Evolutionary conservation across 2,113 vertebrate species (phyloP).

Genomic region (Cercopithecus mona): DNA sequence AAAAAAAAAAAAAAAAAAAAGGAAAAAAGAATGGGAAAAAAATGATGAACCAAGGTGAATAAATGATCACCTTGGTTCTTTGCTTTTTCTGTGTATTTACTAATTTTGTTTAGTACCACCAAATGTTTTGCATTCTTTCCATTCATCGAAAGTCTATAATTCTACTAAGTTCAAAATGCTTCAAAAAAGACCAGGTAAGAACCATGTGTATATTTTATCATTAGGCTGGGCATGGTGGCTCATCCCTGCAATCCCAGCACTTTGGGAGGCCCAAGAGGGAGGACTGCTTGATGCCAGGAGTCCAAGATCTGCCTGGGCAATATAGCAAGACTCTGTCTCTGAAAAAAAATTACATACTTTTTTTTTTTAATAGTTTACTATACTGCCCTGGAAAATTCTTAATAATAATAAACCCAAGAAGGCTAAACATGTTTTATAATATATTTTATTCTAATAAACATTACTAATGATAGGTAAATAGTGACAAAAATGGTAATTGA

Average conservation of each 20-base stretch:
- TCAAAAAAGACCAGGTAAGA: not conserved
- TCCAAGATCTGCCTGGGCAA: too few relatives aligned
- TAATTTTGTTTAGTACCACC: not conserved
- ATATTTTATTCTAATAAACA: not conserved
- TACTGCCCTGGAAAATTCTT: not conserved
- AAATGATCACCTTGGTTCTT: not conserved
- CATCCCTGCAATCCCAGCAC: too few relatives aligned
- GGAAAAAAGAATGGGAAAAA: too few relatives aligned
- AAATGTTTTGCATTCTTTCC: not conserved
- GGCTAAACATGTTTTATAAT: not conserved
- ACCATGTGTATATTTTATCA: not conserved
- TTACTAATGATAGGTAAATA: accelerated
- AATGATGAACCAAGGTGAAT: too few relatives aligned
- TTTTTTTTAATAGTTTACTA: not conserved
- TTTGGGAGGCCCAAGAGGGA: too few relatives aligned
- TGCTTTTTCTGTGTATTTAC: not conserved
- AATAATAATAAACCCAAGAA: not conserved
- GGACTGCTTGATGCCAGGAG: too few relatives aligned
- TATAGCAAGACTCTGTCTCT: too few relatives aligned
- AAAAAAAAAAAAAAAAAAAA: too few relatives aligned
- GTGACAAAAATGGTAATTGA: accelerated
- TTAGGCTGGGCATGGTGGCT: too few relatives aligned
- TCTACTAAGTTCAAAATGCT: not conserved
- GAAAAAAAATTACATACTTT: too few relatives aligned
- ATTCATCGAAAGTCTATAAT: not conserved